Evolutionary conservation across 2,113 vertebrate species (phyloP), one percentile per base, ranked within the genome.

Genomic region (Caracal caracal): DNA sequence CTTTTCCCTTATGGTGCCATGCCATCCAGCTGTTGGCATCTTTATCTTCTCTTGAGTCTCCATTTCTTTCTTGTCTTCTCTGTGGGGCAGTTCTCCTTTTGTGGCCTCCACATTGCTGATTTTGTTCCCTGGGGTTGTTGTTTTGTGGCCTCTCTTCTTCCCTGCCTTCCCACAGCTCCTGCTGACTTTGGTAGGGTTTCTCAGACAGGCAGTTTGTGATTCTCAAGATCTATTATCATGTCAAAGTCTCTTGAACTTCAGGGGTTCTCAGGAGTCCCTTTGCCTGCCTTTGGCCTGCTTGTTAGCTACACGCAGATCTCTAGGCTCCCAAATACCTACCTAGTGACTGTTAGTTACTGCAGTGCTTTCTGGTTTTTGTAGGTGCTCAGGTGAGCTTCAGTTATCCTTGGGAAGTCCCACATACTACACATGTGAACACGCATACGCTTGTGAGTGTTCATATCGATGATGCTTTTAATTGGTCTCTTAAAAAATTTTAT

Each of bases 1-100:
- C 63, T 30, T 26, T 70, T 51, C 35, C n/a, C 40, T 20, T 61
- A 20, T 53, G 26, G 4, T 53, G n/a, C 84, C 47, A 10, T 28
- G 37, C 75, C 30, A 12, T 51, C 40, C 30, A 33, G 20, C 19
- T 82, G 80, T 76, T 26, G 84, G 43, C 16, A 49, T 87, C 81
- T 88, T 94, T 35, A 8, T 28, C 40, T 95, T 96, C 68, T 70
- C 33, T 66, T 28, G 81, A 89, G 43, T 82, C 63, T 88, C 81
- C 12, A 26, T 78, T 63, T 92, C 22, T 26, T 75, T 93, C 66
- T 80, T 24, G 47, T 78, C 61, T 81, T 68, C 92, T 28, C 15
- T 40, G 47, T 15, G 66, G 51, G 49, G 43, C 22, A 17, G 5
- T 40, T 82, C 66, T 90, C 9, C 71, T 92, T 89, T 95, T 28